These are phyloP conservation scores for Temnothorax curvispinosus DNA, from an alignment of 1,140 invertebrate species.

Conservation along the genomic window DNA sequence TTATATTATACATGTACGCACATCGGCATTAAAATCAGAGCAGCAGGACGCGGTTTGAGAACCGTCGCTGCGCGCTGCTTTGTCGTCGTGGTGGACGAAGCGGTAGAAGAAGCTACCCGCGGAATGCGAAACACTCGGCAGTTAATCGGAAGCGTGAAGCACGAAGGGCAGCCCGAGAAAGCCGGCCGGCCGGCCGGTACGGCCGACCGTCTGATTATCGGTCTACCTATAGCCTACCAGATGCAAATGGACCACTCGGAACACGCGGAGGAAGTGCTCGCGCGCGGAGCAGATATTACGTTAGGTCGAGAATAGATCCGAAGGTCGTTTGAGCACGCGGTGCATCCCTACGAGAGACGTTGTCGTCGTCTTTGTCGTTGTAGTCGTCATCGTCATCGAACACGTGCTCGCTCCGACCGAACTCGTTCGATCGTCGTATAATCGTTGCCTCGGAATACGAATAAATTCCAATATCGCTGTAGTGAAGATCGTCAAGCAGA, in stretches of 20 bases:
- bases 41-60: constrained; percentile 3
- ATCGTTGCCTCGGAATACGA: not conserved
- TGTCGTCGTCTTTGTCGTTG: not conserved
- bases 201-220: constrained; percentile 64
- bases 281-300: constrained; percentile 59
- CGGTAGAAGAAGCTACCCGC: constrained; percentile 28
- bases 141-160: constrained; percentile 58
- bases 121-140: constrained; percentile 62
- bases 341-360: constrained; percentile 10
- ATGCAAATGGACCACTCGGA: constrained; percentile 62
- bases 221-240: constrained; percentile 48
- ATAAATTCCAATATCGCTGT: not conserved
- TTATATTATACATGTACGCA: not conserved
- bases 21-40: constrained; percentile 27
- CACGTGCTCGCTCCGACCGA: constrained; percentile 10
- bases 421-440: constrained; percentile 5
- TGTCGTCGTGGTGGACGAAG: constrained; percentile 4
- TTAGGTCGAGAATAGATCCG: constrained; percentile 69
- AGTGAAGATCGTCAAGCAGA: not conserved
- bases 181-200: not conserved
- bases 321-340: constrained; percentile 66
- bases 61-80: not conserved
- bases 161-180: constrained; percentile 60
- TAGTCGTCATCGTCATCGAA: constrained; percentile 1
- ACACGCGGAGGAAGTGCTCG: constrained; percentile 38